Evolutionary conservation across 1,140 invertebrate species (phyloP), one percentile per base, ranked within the genome.

Genomic region (Archivesica marissinica): DNA sequence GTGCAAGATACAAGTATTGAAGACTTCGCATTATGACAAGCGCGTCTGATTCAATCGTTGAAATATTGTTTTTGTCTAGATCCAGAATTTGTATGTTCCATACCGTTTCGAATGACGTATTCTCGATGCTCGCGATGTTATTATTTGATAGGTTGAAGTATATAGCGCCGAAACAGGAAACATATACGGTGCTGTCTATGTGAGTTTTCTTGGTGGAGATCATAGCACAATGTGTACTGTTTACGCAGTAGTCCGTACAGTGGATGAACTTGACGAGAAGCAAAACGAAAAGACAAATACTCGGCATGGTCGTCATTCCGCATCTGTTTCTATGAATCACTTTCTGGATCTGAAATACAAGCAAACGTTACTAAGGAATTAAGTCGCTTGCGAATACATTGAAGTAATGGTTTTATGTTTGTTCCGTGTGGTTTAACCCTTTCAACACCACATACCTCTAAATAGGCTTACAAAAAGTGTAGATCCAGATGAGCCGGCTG

Each of bases 61-160:
- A 20, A 35, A 79, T 79, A 2, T 68, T 64, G 38, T 79, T 79
- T 35, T 79, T 50, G 25, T 61, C 68, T 3, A 79, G 25, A 68
- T 79, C 56, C 2, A 79, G 23, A n/a, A 50, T 28, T 64, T 47
- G 11, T 7, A 66, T n/a, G n/a, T 35, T 47, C 39, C 61, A 68
- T 23, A 66, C 35, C 11, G 20, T 28, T n/a, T 47, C 15, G 35
- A 79, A 68, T n/a, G 59, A 64, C 1, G 38, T 17, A 33, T 66
- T 79, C 17, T 50, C 20, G 39, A 79, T 11, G 9, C 11, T 47
- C 11, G 17, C 23, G n/a, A 79, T 44, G 9, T 23, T n/a, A 33
- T 79, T 79, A 33, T 66, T 50, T 2, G 56, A 66, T 17, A 79
- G 15, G 61, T 79, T 47, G 13, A 79, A 20, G 50, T 66, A 30